Evolutionary conservation across 2,888 invertebrate species (phyloP), one percentile per base, ranked within the genome.

Genomic region (Eristalinus sepulchralis): DNA sequence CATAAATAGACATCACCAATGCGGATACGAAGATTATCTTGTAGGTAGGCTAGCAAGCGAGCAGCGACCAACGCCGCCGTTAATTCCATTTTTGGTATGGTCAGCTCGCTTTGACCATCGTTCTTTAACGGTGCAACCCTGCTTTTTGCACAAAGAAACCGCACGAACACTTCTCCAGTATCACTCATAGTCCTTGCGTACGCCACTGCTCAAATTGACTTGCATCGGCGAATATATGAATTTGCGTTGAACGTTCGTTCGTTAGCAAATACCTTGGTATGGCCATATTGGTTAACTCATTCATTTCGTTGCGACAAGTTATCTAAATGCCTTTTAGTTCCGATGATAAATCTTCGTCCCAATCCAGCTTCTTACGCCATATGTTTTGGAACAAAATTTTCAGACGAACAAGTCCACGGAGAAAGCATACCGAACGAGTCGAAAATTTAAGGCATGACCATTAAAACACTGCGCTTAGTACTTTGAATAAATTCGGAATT

Each of bases 361-460:
- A 79, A 2, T 79, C 79, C n/a, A 79, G 24, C 13, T 72, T 59
- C 27, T 36, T 20, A 4, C 47, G 71, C 79, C 71, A 79, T 5
- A 79, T 72, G 2, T n/a, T 53, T 71, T 79, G 78, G 33, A 79
- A 79, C 2, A 78, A 33, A 13, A 72, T 57, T 34, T 66, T 79
- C 9, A 71, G 33, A n/a, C 66, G 67, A 22, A 72, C 72, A 5
- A 57, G n/a, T 53, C 79, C 67, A 72, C 1, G 72, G 79, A 39
- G n/a, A n/a, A n/a, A n/a, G n/a, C 33, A 17, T 53, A 68, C 67
- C 68, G 63, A 80, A 55, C 31, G 80, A 72, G 11, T 80, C 67
- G 33, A 73, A 80, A 9, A 80, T 63, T 57, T 67, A 73, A 22
- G 80, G 62, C 73, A 72, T 80, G 17, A 68, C 55, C 33, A 17